These are phyloP conservation scores for Falco concolor DNA, from an alignment of 2,797 vertebrate genomes.

Conservation along the genomic window DNA sequence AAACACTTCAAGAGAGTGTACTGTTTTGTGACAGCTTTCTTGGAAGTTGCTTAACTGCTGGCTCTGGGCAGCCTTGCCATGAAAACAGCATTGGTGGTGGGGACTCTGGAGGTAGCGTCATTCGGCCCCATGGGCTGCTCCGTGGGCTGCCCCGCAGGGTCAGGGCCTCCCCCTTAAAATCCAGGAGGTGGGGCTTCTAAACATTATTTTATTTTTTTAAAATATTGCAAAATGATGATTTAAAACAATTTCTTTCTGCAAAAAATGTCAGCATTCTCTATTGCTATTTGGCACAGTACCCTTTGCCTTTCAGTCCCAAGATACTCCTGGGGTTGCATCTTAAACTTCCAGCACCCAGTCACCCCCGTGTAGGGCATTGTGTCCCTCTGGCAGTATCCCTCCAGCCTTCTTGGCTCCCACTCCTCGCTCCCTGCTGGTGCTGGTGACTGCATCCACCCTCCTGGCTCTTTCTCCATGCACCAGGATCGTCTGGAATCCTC, in stretches of 20 bases:
- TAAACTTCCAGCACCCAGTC: neutral
- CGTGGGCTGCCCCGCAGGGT: fast-evolving
- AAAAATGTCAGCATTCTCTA: neutral
- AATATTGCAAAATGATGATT: neutral
- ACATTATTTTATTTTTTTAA: neutral
- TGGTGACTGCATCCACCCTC: neutral
- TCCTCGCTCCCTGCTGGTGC: fast-evolving
- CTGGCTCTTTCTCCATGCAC: neutral
- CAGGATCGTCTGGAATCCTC: fast-evolving
- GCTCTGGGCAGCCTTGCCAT: neutral
- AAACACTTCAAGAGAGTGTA: neutral
- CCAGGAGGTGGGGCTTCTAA: neutral
- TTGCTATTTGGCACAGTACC: neutral
- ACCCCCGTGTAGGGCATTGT: neutral
- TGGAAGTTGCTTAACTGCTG: neutral
- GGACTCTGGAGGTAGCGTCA: no score
- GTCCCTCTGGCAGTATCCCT: neutral
- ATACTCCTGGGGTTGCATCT: neutral
- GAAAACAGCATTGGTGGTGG: neutral
- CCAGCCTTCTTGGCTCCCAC: neutral
- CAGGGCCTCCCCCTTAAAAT: neutral
- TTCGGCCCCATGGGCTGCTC: neutral
- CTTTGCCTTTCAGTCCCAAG: neutral
- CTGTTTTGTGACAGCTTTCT: neutral
- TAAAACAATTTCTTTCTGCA: neutral